These are phyloP conservation scores for Heliconius nattereri DNA, from an alignment of 1,140 invertebrate species.

Conservation along the genomic window DNA sequence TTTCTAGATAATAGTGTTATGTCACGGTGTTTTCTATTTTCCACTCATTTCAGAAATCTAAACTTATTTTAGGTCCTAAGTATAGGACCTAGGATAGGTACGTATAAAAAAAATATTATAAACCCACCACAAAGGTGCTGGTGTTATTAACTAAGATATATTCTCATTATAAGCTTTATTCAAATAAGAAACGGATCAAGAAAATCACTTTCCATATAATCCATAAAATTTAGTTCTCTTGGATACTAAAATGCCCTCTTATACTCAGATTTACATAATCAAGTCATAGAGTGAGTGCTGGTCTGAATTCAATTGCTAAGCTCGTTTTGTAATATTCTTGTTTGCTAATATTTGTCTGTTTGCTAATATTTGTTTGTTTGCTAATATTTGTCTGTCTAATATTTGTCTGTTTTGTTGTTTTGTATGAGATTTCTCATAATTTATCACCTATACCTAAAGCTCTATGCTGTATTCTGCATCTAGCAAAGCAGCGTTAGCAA, in stretches of 20 bases:
- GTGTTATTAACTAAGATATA: neutral
- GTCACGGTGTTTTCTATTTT: too few relatives aligned
- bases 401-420: too few relatives aligned
- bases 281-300: constrained; percentile 23
- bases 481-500: too few relatives aligned
- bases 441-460: too few relatives aligned
- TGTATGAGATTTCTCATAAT: too few relatives aligned
- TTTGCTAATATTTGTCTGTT: neutral
- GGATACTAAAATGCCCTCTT: constrained; percentile 25
- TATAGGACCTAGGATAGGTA: too few relatives aligned
- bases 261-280: constrained; percentile 28
- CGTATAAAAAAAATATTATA: too few relatives aligned
- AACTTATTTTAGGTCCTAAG: too few relatives aligned
- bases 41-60: too few relatives aligned
- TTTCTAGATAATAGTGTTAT: too few relatives aligned
- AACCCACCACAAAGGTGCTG: too few relatives aligned
- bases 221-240: constrained; percentile 18
- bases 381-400: neutral
- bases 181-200: neutral
- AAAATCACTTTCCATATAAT: constrained; percentile 19
- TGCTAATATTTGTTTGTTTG: neutral
- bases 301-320: constrained; percentile 17
- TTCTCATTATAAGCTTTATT: neutral
- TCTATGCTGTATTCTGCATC: neutral
- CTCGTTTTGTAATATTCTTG: neutral